Conservation (phyloP, 2,888 invertebrate genomes). For the Tipula unca region DNA sequence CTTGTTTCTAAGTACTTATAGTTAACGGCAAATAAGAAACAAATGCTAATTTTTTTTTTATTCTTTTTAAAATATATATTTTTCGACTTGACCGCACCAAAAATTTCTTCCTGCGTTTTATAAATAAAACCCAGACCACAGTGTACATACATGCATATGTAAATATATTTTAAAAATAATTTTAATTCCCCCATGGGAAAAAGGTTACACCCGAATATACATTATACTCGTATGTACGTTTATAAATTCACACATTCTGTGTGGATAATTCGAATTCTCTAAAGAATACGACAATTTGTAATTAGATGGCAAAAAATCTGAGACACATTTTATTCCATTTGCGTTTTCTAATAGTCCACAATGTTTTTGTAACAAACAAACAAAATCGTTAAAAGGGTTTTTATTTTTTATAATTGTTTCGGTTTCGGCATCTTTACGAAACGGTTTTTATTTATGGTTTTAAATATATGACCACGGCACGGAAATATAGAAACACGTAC, state of each 20-base stretch:
- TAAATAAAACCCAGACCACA: not conserved
- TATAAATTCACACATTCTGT: not conserved
- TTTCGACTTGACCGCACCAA: not conserved
- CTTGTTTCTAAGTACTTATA: not conserved
- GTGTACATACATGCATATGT: not conserved
- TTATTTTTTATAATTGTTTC: not conserved
- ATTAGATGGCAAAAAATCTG: not conserved
- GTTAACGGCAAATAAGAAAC: not conserved
- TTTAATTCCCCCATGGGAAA: not conserved
- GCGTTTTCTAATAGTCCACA: not conserved
- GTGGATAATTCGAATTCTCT: not conserved
- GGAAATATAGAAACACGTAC: not conserved
- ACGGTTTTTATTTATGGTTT: not conserved
- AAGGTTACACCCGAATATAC: not conserved
- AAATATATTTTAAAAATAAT: not conserved
- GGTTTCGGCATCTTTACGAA: not conserved
- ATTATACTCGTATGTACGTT: not conserved
- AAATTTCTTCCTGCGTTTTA: not conserved
- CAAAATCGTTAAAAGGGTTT: not conserved
- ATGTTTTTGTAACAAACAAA: not conserved
- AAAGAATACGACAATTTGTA: conserved; percentile 8
- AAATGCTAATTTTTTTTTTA: not conserved
- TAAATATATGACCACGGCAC: not conserved
- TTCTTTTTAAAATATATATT: not conserved
- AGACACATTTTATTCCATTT: not conserved